Percentiles rank a stretch among this genome's conserved stretches.
Evolutionary conservation across 2,113 vertebrate genomes (phyloP).

Genomic region (Pteruthius melanotis): DNA sequence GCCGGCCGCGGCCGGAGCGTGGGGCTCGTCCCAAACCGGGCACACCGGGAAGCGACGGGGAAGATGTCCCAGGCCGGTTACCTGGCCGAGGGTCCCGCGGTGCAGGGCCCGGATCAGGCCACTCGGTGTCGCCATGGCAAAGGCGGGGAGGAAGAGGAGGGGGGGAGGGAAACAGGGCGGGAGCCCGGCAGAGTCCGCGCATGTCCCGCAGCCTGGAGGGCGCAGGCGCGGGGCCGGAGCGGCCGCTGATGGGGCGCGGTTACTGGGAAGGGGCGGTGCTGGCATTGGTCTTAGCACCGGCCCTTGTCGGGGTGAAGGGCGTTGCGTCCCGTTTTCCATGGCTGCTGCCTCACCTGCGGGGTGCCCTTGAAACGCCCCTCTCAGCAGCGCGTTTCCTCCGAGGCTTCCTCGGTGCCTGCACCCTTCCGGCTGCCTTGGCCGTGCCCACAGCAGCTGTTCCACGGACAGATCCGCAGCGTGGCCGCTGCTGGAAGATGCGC

Average conservation of each 20-base stretch:
- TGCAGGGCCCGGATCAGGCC: constrained; percentile 21
- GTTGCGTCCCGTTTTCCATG: fast-evolving
- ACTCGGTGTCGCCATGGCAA: constrained; percentile 31
- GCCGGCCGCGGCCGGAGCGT: neutral
- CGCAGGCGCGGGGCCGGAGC: neutral
- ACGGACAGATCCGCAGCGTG: fast-evolving
- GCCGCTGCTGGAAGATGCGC: fast-evolving
- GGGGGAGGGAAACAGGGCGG: fast-evolving
- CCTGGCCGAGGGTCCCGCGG: constrained; percentile 30
- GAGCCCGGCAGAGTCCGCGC: neutral
- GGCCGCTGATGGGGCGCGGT: neutral
- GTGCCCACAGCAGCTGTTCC: neutral
- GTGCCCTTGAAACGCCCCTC: fast-evolving
- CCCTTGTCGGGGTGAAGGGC: fast-evolving
- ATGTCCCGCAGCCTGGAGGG: neutral
- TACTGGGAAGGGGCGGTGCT: neutral
- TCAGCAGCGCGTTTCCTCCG: fast-evolving
- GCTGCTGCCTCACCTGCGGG: fast-evolving
- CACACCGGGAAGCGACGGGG: no score
- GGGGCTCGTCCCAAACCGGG: neutral
- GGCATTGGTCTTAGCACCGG: fast-evolving
- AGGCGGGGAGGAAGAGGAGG: neutral
- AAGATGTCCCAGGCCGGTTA: neutral
- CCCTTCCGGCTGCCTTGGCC: fast-evolving
- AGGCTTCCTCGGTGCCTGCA: fast-evolving